Evolutionary conservation across 2,888 invertebrate species (phyloP), one percentile per base, ranked within the genome.

Genomic region (Pseudoips prasinana): DNA sequence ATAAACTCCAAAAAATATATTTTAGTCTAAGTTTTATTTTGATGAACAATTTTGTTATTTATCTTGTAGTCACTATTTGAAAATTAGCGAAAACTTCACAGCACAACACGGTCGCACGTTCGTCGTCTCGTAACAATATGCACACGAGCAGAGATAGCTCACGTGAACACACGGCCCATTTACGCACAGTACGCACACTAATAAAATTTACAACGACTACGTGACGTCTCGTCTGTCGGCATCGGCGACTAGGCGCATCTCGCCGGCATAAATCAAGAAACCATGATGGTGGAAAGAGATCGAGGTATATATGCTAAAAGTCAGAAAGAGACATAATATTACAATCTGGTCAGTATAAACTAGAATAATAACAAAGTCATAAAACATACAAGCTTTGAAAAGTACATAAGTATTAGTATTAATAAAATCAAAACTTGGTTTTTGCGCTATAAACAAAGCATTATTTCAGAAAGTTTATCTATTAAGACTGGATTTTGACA

Each of bases 81-180:
- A 54, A 53, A 50, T 62, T 54, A 53, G 58, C 49, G 43, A 64
- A 64, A 63, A 56, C 58, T 66, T 60, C 60, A 63, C 60, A 69
- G 58, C 59, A 58, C 60, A 61, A 47, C 48, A 53, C 52, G 45
- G 41, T 46, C 40, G 45, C 33, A 46, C 41, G 39, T 39, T 51
- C 54, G 47, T 54, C 58, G 58, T 61, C 57, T 68, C 65, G 62
- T 59, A 64, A 63, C 51, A 64, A 59, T 58, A 65, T 64, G 41
- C 64, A 68, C 63, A 63, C 65, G 9, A 48, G 39, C 36, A 31
- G 32, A 37, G 18, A 24, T 33, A 22, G 20, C 11, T 35, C 28
- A 26, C 41, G 36, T 44, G 29, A 32, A 42, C 23, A 53, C 34
- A 41, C 14, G 34, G 24, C 19, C 30, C 19, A 3, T 31, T n/a